Base-by-base conservation (phyloP, 53 echinoderm and acorn worm genomes). In the Stichopus horrens region DNA sequence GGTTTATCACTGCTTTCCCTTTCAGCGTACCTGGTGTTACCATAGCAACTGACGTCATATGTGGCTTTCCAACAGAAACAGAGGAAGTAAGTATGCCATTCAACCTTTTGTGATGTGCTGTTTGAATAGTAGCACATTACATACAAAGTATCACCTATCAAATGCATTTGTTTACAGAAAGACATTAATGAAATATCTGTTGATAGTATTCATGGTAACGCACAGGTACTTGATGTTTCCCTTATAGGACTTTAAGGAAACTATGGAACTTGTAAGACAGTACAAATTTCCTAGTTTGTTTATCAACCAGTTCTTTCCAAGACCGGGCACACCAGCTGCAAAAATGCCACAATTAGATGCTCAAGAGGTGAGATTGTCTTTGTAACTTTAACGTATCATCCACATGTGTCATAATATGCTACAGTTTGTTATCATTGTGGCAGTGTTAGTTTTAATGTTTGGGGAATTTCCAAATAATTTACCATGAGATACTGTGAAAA, bases 21-120 rank as follows among this genome's bases (percentile, higher is more conserved):
- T 76, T 7, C 51, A 76, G 99, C 83, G 96, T 96, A 58, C 96
- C 96, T 18, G 93, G 92, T 56, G 89, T 99, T 53, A 99, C 96
- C 68, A 94, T 99, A 89, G 99, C 99, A 58, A 99, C 99, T n/a
- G 99, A 99, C 86, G 92, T 99, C 53, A 99, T 99, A 77, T 99
- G 99, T 90, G 99, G 99, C 22, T 99, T 99, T 73, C 99, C 99
- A 86, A 96, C 96, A 56, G 99, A 99, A 91, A 99, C 90, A 66
- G 92, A 93, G 55, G 90, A 94, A 94, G 98, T 98, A 74, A 88
- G 89, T 63, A 7, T 13, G 16, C 7, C 7, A 7, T 60, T 16
- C 10, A 63, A 63, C 16, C 16, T 37, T 37, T 37, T 37, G 37
- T 37, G 37, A n/a, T n/a, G n/a, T n/a, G 37, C 37, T 37, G 37